Percentiles rank a stretch among this genome's conserved stretches.
These are phyloP conservation scores for Chelon auratus DNA, from an alignment of 2,797 vertebrate genomes.

Conservation along the genomic window DNA sequence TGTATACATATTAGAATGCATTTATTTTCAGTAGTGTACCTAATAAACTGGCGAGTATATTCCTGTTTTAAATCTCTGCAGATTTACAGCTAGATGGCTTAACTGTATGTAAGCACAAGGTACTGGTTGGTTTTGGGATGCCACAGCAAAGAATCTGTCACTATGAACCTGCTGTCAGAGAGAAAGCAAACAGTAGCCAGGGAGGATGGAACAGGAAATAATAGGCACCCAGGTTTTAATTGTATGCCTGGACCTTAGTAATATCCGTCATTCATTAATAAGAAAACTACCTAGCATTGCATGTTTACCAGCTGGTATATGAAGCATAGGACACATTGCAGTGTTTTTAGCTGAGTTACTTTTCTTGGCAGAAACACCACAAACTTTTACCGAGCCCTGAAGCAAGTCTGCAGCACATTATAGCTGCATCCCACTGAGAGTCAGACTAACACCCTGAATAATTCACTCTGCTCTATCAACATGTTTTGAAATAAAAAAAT, in stretches of 20 bases:
- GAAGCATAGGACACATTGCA: background rate
- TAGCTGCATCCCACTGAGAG: constrained; percentile 53
- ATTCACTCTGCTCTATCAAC: constrained; percentile 67
- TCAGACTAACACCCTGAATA: constrained; percentile 62
- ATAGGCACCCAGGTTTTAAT: background rate
- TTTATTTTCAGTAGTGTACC: no score
- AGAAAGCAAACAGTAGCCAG: background rate
- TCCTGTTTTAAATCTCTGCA: no score
- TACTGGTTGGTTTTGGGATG: no score
- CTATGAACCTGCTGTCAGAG: no score
- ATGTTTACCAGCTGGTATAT: background rate
- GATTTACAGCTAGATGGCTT: no score
- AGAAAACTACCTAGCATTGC: background rate
- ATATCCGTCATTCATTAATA: background rate
- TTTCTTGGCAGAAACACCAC: constrained; percentile 36
- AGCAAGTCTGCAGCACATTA: constrained; percentile 52
- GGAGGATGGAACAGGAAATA: background rate
- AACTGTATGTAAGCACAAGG: no score
- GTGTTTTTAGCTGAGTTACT: constrained; percentile 15
- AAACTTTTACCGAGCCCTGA: constrained; percentile 61
- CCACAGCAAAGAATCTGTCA: no score
- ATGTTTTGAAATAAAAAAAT: constrained; percentile 25
- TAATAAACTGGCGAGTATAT: no score
- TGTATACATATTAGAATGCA: no score
- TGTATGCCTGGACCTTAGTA: no score